Evolutionary conservation across 2,113 vertebrate genomes (phyloP).

Genomic region (Passer domesticus): DNA sequence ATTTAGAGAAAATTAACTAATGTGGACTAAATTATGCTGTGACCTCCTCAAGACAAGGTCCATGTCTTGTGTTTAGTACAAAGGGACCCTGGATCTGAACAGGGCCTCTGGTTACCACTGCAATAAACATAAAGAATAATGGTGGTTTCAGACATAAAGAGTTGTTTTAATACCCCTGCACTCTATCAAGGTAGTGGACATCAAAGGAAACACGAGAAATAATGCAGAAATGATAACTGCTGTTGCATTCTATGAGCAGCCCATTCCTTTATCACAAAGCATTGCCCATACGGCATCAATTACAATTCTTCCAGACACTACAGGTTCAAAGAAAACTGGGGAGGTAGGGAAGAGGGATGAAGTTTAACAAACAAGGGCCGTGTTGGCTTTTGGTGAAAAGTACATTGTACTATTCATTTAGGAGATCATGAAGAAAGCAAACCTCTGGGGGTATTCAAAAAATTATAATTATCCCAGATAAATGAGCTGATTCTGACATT

Average conservation of each 20-base stretch:
- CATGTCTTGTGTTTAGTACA: neutral
- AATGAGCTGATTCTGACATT: conserved; percentile 32
- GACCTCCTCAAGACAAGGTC: neutral
- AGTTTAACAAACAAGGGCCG: neutral
- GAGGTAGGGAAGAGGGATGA: neutral
- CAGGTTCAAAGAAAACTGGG: neutral
- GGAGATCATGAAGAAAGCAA: neutral
- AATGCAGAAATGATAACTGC: conserved; percentile 9
- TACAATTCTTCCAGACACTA: neutral
- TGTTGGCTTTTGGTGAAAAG: neutral
- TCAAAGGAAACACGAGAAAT: neutral
- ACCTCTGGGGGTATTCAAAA: neutral
- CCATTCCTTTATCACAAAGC: neutral
- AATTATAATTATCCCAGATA: neutral
- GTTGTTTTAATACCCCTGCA: neutral
- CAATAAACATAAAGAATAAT: neutral
- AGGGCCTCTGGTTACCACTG: neutral
- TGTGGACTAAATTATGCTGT: neutral
- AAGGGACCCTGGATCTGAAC: neutral
- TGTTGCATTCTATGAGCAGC: neutral
- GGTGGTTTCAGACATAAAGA: neutral
- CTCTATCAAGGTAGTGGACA: neutral
- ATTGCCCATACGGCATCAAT: neutral
- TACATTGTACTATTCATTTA: neutral
- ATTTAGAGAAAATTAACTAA: conserved; percentile 23